These are phyloP conservation scores for Helogale parvula DNA, from an alignment of 2,113 vertebrate species.

Conservation along the genomic window DNA sequence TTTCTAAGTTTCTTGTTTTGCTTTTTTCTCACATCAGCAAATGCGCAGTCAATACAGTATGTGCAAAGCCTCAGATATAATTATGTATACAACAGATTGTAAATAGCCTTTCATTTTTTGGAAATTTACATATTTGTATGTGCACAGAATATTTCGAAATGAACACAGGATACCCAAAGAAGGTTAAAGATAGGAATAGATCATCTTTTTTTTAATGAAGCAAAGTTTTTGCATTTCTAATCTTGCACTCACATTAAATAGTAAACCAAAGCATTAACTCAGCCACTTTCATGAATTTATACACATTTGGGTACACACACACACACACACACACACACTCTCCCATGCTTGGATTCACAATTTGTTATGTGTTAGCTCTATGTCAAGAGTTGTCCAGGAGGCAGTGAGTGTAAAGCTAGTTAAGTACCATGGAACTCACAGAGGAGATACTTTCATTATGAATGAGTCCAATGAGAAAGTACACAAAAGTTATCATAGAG, in stretches of 20 bases:
- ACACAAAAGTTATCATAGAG: neutral
- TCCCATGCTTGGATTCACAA: neutral
- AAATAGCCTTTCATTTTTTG: conserved; percentile 57
- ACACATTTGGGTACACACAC: neutral
- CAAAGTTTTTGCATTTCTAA: conserved; percentile 9
- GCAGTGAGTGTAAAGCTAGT: neutral
- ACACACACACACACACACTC: neutral
- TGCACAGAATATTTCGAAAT: conserved; percentile 44
- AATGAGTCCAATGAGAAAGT: neutral
- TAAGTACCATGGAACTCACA: neutral
- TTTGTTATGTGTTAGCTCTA: neutral
- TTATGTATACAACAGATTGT: conserved; percentile 54
- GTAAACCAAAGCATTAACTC: conserved; percentile 1
- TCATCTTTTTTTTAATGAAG: conserved; percentile 50
- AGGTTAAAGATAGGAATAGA: conserved; percentile 5
- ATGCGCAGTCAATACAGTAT: conserved; percentile 54
- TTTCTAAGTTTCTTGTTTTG: conserved; percentile 56
- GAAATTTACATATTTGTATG: conserved; percentile 48
- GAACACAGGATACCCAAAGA: conserved; percentile 34
- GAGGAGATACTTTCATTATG: neutral
- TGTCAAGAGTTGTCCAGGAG: neutral
- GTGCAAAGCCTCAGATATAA: conserved; percentile 54
- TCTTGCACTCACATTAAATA: neutral
- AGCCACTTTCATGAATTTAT: neutral
- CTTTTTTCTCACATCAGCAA: conserved; percentile 70